phyloP scores from a whole-genome alignment of 2,113 vertebrate species.

The Seriola quinqueradiata region DNA sequence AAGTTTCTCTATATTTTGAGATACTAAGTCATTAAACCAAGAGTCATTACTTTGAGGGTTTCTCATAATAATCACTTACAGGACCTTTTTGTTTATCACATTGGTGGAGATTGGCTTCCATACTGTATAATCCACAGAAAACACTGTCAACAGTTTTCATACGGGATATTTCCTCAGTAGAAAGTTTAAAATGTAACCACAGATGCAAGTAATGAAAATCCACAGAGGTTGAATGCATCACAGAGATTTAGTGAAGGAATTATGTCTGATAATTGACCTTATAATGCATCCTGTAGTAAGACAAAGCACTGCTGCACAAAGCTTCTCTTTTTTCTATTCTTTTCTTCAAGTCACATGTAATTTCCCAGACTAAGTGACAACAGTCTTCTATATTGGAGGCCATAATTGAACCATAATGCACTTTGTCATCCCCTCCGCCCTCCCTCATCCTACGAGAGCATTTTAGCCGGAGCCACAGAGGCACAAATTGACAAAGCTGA shows the following conservation, averaged over 20 bases:
- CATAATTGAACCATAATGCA: slow-evolving; percentile 35
- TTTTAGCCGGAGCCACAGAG: slow-evolving; percentile 18
- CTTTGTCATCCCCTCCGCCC: slow-evolving; percentile 8
- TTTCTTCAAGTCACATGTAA: slow-evolving; percentile 1
- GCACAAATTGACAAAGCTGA: slow-evolving; percentile 43
- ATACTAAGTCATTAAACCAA: too few species aligned
- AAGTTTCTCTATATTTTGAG: too few species aligned
- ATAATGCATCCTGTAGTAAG: neutral
- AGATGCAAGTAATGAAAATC: neutral
- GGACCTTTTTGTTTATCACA: too few species aligned
- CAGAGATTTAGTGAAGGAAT: neutral
- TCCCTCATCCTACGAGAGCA: neutral
- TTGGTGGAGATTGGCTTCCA: too few species aligned
- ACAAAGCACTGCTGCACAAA: neutral
- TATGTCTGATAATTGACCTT: neutral
- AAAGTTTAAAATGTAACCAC: neutral
- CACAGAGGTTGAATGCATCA: neutral
- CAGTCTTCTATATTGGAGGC: neutral
- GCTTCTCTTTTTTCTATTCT: neutral
- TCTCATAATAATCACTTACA: too few species aligned
- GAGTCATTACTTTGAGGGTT: too few species aligned
- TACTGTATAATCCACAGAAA: neutral
- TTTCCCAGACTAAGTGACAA: slow-evolving; percentile 7
- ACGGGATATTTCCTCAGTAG: neutral
- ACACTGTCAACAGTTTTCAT: neutral